Percentiles rank a stretch among this genome's conserved stretches.
Conservation (phyloP, 2,888 invertebrate species). For the Thera britannica region DNA sequence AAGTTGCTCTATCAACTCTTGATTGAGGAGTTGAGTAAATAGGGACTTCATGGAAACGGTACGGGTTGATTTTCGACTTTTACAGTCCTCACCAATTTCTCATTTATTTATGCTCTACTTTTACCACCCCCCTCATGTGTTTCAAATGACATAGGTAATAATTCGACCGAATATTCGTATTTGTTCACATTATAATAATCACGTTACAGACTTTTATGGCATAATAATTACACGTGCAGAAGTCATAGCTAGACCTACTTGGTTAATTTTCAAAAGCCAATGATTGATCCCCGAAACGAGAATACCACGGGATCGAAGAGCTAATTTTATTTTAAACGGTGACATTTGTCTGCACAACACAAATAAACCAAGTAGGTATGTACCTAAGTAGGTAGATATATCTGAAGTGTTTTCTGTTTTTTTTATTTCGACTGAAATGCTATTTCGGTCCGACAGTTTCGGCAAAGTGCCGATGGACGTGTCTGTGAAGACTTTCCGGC, state of each 20-base stretch:
- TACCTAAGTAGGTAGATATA: constrained; percentile 35
- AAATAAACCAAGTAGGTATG: neutral
- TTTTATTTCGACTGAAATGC: constrained; percentile 53
- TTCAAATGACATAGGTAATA: neutral
- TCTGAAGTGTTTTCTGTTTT: constrained; percentile 63
- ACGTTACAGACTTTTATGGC: neutral
- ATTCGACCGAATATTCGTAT: neutral
- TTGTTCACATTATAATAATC: neutral
- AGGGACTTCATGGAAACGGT: no score
- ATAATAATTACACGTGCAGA: neutral
- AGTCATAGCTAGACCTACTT: neutral
- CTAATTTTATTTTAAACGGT: constrained; percentile 59
- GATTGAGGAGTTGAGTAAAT: no score
- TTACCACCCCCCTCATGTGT: no score
- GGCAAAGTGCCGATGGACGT: constrained; percentile 64
- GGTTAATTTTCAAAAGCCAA: constrained; percentile 16
- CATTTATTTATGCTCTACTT: no score
- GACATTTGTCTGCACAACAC: constrained; percentile 61
- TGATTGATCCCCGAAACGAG: constrained; percentile 25
- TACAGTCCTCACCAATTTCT: no score
- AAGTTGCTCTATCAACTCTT: no score
- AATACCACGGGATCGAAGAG: constrained; percentile 47
- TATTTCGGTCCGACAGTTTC: constrained; percentile 65
- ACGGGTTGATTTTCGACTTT: no score
- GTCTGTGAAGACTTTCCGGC: constrained; percentile 61